Percentiles rank a stretch among this genome's conserved stretches.
Evolutionary conservation across 2,888 invertebrate genomes (phyloP).

Genomic region (Digitonthophagus gazella): DNA sequence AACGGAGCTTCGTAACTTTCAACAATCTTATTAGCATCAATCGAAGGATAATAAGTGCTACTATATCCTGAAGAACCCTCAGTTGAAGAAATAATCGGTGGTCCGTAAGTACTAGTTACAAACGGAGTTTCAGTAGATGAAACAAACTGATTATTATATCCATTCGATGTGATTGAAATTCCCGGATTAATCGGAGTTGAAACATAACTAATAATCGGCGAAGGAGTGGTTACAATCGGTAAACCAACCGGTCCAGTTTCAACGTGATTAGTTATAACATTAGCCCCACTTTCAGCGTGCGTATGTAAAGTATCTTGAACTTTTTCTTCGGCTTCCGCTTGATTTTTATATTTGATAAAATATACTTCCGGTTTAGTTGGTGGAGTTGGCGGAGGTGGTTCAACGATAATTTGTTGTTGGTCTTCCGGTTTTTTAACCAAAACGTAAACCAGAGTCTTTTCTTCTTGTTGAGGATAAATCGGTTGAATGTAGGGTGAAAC

Average conservation of each 20-base stretch:
- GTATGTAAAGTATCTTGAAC: conserved; percentile 27
- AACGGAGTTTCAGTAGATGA: conserved; percentile 24
- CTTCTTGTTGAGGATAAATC: conserved; percentile 40
- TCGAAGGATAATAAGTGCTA: conserved; percentile 4
- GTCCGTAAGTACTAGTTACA: conserved; percentile 17
- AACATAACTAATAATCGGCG: conserved; percentile 11
- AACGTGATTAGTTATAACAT: conserved; percentile 29
- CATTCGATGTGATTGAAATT: conserved; percentile 17
- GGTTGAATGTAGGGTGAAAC: conserved; percentile 32
- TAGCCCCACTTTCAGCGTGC: conserved; percentile 26
- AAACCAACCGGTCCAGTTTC: conserved; percentile 24
- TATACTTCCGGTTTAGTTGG: conserved; percentile 86
- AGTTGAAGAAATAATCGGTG: conserved; percentile 14
- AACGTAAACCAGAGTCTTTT: conserved; percentile 48
- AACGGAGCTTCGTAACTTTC: conserved; percentile 1
- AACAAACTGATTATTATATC: conserved; percentile 18
- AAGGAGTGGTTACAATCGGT: conserved; percentile 17
- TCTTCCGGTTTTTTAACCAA: conserved; percentile 65
- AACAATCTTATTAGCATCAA: conserved; percentile 7
- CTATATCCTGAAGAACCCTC: not conserved
- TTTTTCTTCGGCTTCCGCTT: conserved; percentile 36
- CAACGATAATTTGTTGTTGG: conserved; percentile 73
- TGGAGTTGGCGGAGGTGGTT: conserved; percentile 71
- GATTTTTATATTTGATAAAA: conserved; percentile 76
- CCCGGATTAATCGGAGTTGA: conserved; percentile 11